These are phyloP conservation scores for Zaprionus nigranus DNA, from an alignment of 1,140 invertebrate species.

Conservation along the genomic window DNA sequence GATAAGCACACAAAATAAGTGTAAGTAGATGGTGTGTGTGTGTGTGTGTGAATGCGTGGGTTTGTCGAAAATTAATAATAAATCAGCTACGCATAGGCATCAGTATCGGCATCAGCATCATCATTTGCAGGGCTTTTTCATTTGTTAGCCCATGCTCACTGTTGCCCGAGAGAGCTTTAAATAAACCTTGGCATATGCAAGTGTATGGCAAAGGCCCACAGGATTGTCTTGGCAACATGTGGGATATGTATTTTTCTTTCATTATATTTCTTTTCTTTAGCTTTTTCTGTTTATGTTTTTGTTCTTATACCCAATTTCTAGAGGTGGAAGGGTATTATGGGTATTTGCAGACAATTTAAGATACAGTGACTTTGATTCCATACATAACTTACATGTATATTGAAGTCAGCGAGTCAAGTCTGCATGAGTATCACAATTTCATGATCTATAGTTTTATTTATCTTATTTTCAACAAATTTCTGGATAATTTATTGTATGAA, in stretches of 20 bases:
- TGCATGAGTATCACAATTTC: too few relatives aligned
- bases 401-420: background rate
- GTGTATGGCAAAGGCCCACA: too few relatives aligned
- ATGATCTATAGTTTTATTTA: background rate
- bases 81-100: slow-evolving; percentile 13
- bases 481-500: too few relatives aligned
- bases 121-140: slow-evolving; percentile 17
- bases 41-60: background rate
- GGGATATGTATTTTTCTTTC: slow-evolving; percentile 37
- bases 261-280: slow-evolving; percentile 1
- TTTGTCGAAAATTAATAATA: slow-evolving; percentile 37
- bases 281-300: slow-evolving; percentile 1
- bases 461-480: too few relatives aligned
- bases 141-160: background rate
- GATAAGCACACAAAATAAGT: slow-evolving; percentile 28
- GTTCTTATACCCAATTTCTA: too few relatives aligned
- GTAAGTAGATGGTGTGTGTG: slow-evolving; percentile 9
- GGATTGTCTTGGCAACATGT: slow-evolving; percentile 40
- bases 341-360: too few relatives aligned
- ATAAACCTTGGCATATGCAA: slow-evolving; percentile 17
- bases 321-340: background rate
- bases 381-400: too few relatives aligned
- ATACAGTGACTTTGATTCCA: too few relatives aligned
- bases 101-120: slow-evolving; percentile 5
- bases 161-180: slow-evolving; percentile 27